phyloP scores from a whole-genome alignment of 2,797 vertebrate genomes.

The Sebastes glaucus region DNA sequence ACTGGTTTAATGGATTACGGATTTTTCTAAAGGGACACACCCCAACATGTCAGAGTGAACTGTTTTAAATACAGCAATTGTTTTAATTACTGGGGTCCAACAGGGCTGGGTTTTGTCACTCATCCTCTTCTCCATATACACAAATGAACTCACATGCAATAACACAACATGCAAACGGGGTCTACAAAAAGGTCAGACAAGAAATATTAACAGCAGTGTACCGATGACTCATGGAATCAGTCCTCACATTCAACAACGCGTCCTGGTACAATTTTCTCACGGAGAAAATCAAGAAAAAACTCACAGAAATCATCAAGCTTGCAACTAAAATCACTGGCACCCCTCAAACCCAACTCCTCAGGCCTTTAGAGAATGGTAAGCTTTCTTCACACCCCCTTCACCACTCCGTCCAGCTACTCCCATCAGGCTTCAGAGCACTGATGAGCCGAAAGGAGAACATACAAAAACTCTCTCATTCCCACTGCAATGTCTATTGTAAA shows the following conservation, averaged over 20 bases:
- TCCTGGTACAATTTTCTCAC: background rate
- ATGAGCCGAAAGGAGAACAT: background rate
- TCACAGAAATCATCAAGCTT: background rate
- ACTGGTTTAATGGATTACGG: background rate
- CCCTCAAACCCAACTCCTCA: background rate
- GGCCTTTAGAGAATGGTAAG: background rate
- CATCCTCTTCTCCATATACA: background rate
- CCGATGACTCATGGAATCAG: background rate
- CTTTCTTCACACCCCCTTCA: background rate
- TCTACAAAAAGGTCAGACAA: background rate
- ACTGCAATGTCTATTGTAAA: no score
- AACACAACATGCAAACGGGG: background rate
- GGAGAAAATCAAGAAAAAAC: background rate
- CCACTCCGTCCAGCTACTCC: accelerated
- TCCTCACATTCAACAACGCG: background rate
- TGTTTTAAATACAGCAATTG: background rate
- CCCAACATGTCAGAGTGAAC: background rate
- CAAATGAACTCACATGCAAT: background rate
- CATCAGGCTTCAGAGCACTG: background rate
- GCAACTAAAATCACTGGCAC: background rate
- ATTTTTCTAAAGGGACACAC: background rate
- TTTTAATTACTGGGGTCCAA: background rate
- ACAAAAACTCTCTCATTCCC: background rate
- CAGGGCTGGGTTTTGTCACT: background rate
- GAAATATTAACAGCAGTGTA: background rate